Base-by-base conservation (phyloP, 2,888 invertebrate genomes). In the Arctia plantaginis region DNA sequence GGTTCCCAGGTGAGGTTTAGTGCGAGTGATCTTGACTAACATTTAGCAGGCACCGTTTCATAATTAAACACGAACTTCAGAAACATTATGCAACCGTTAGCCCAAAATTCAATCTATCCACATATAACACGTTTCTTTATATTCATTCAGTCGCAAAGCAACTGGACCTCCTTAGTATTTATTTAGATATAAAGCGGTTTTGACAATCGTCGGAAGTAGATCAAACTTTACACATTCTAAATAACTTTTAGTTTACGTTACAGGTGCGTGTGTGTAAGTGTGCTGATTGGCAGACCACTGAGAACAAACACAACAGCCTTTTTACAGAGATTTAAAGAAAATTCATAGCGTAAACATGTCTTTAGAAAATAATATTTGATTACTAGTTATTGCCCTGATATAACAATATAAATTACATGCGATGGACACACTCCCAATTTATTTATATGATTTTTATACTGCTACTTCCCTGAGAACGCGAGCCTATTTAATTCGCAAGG, bases 11-110 rank as follows among this genome's bases (percentile, higher is more conserved):
- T 13, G 47, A 44, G 51, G 51, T 39, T 39, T 27, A 27, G 30
- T 30, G 55, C 15, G 66, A 44, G 23, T 51, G 44, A 18, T 64
- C 65, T 66, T 64, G 59, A 41, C 62, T 51, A 73, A 66, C 72
- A 68, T 71, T 74, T 66, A 71, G 69, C 51, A 35, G 77, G 41
- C 72, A 73, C 64, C 67, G 35, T 23, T 73, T 75, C 81, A 78
- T 74, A 72, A 67, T 69, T 18, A 33, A 51, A 44, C n/a, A 15
- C 20, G 33, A n/a, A n/a, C 44, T 20, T 20, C 64, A 47, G 39
- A 39, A 47, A 27, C 44, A 65, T 75, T 74, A 76, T 75, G 73
- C 74, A 71, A 76, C 78, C 72, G 68, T 74, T 51, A 35, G 7
- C 27, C 30, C 30, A 62, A 62, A 18, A 62, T 30, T 62, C 15